These are phyloP conservation scores for Candidula unifasciata DNA, from an alignment of 2,888 invertebrate genomes.

Conservation along the genomic window DNA sequence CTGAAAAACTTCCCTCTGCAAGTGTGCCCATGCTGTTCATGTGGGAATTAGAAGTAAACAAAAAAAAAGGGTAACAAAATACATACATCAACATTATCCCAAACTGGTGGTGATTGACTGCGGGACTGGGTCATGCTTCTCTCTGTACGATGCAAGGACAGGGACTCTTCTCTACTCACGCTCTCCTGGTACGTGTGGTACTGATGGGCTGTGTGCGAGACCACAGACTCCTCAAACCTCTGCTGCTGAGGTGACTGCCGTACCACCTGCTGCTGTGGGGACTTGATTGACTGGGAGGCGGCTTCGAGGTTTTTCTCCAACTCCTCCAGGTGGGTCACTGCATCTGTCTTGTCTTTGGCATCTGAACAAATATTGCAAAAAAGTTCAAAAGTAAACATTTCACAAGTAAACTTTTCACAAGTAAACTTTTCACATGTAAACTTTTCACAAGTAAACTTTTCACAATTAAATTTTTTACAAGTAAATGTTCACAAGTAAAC, in stretches of 20 bases:
- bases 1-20: too few relatives aligned
- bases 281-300: conserved; percentile 66
- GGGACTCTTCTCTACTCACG: conserved; percentile 45
- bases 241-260: conserved; percentile 56
- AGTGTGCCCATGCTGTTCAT: conserved; percentile 19
- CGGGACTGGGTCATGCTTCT: conserved; percentile 54
- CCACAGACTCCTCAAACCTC: conserved; percentile 54
- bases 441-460: too few relatives aligned
- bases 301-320: conserved; percentile 68
- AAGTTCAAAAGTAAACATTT: too few relatives aligned
- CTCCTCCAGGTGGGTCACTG: conserved; percentile 67
- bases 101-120: conserved; percentile 23
- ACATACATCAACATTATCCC: conserved; percentile 34
- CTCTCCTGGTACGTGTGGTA: conserved; percentile 57
- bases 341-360: conserved; percentile 49
- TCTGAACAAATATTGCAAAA: neutral
- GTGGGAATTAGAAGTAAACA: too few relatives aligned
- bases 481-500: too few relatives aligned
- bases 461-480: too few relatives aligned
- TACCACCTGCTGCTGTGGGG: conserved; percentile 45
- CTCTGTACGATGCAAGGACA: conserved; percentile 47
- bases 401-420: too few relatives aligned
- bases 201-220: conserved; percentile 56
- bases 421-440: too few relatives aligned
- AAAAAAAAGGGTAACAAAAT: neutral